Base-by-base conservation (phyloP, 2,113 vertebrate species). In the Xyliphius kryptos region DNA sequence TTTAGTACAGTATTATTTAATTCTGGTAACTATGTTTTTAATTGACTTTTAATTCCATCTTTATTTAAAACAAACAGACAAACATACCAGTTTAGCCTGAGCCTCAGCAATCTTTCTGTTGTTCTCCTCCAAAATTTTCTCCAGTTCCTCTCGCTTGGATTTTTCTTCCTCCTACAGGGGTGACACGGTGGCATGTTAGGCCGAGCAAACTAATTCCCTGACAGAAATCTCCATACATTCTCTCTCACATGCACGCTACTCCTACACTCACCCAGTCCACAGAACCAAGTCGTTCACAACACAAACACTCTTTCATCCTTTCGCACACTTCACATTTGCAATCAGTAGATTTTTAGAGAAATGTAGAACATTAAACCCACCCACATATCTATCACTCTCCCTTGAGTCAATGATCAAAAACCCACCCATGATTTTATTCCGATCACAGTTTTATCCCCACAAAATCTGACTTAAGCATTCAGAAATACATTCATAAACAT, bases 101-200 rank as follows among this genome's bases (percentile, higher is more conserved):
- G 96, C 96, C 73, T 99, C 96, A 22, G 95, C 94, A 70, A 99
- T 99, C 92, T 99, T 99, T 88, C 93, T 91, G 87, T 98, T 99
- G 93, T 99, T 99, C 83, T 99, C 95, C 87, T 98, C 95, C 77
- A 98, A 85, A 89, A 99, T 99, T 90, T 93, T 93, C 83, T 99
- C 95, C 77, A 99, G 87, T 67, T 99, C 96, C 86, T 97, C 96
- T 84, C 96, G 91, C 85, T 99, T 97, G 77, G 92, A 93, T 84
- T 94, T 93, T 83, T 99, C 96, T 94, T 99, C 94, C 86, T 95
- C 94, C 96, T 99, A 92, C 83, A 94, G 40, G 91, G 92, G 89
- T 85, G 91, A 99, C 86, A 97, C 80, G 86, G 81, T 78, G 79
- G 63, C 61, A 93, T 89, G 89, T 98, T 92, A 98, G 90, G 79